Evolutionary conservation across 2,888 invertebrate genomes (phyloP).

Genomic region (Leptinotarsa haldemani): DNA sequence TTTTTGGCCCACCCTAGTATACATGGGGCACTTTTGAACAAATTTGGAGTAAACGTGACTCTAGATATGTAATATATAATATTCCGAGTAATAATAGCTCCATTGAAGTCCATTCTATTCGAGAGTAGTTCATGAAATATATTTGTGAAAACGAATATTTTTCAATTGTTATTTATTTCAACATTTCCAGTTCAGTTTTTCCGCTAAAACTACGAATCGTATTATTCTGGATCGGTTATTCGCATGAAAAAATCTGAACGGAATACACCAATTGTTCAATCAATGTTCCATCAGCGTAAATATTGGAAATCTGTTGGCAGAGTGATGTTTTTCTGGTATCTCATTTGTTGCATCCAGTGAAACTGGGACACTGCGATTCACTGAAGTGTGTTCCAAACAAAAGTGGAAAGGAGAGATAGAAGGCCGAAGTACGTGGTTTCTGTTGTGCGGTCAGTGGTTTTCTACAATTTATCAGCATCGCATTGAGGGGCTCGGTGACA

Average conservation of each 20-base stretch:
- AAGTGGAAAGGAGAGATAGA: not conserved
- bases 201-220: not conserved
- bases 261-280: constrained; percentile 6
- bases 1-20: no score
- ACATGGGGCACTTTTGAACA: no score
- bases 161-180: not conserved
- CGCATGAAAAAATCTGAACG: not conserved
- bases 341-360: constrained; percentile 6
- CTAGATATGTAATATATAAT: no score
- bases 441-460: constrained; percentile 34
- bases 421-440: constrained; percentile 15
- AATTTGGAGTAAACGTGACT: no score
- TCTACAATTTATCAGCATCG: constrained; percentile 36
- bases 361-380: constrained; percentile 1
- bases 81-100: not conserved
- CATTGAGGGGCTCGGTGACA: constrained; percentile 29
- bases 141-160: not conserved
- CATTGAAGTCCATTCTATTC: not conserved
- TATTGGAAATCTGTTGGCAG: not conserved
- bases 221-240: not conserved
- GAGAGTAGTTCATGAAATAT: not conserved
- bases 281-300: constrained; percentile 10
- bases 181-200: constrained; percentile 1
- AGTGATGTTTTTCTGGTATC: constrained; percentile 4
- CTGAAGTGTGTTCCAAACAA: not conserved